Evolutionary conservation across 2,797 vertebrate genomes (phyloP).

Genomic region (Sebastes iracundus): DNA sequence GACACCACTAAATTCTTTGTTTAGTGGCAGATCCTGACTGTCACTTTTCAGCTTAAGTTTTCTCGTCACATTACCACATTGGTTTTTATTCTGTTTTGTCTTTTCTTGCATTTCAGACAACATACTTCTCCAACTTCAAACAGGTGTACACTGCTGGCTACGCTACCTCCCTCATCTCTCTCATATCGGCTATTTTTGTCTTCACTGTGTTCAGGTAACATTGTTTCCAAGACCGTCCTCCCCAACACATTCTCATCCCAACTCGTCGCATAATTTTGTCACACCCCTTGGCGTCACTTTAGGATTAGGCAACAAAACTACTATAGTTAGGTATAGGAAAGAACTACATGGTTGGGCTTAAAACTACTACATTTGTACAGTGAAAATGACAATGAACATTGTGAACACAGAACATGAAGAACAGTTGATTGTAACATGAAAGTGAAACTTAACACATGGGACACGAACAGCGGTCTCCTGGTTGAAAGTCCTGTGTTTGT

Average conservation of each 20-base stretch:
- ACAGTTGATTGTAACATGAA: no score
- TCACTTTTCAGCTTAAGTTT: not conserved
- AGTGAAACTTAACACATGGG: no score
- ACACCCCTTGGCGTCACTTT: no score
- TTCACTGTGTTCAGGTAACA: slow-evolving; percentile 82
- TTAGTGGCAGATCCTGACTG: not conserved
- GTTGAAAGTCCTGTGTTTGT: no score
- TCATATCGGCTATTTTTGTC: slow-evolving; percentile 81
- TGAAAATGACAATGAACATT: no score
- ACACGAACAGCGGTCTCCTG: no score
- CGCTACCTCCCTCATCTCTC: slow-evolving; percentile 81
- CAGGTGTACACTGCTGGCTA: slow-evolving; percentile 84
- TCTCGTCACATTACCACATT: not conserved
- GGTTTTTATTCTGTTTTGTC: not conserved
- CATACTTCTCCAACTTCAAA: slow-evolving; percentile 86
- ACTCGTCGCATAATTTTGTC: not conserved
- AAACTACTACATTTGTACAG: no score
- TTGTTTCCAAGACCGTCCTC: not conserved
- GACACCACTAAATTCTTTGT: not conserved
- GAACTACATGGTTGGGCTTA: no score
- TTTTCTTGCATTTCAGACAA: slow-evolving; percentile 72
- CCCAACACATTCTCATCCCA: no score
- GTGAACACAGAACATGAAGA: no score
- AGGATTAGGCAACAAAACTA: no score
- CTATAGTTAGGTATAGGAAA: no score